phyloP scores from a whole-genome alignment of 2,797 vertebrate species.

The Lepilemur ruficaudatus region DNA sequence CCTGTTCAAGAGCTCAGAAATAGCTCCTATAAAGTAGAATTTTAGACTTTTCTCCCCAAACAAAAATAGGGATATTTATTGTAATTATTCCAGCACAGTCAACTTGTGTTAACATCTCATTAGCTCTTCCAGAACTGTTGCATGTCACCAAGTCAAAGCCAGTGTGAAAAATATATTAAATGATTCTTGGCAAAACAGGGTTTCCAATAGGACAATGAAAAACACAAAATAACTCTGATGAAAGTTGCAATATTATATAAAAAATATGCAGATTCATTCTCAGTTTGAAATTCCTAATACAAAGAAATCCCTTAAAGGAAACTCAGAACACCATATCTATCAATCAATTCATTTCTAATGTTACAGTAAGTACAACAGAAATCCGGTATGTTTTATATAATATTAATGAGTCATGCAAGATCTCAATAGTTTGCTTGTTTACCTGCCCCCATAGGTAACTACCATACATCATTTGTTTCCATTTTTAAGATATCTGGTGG shows the following conservation, averaged over 20 bases:
- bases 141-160: neutral
- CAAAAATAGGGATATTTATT: constrained; percentile 8
- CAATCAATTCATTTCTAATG: neutral
- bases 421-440: constrained; percentile 9
- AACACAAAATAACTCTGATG: neutral
- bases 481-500: constrained; percentile 39
- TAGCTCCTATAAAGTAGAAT: neutral
- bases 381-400: neutral
- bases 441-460: neutral
- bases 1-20: constrained; percentile 22
- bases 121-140: constrained; percentile 6
- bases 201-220: neutral
- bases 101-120: neutral
- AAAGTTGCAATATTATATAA: constrained; percentile 17
- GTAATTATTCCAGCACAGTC: neutral
- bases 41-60: neutral
- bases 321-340: neutral
- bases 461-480: neutral
- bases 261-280: neutral
- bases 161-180: neutral
- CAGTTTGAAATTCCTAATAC: constrained; percentile 8
- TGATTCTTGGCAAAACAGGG: neutral
- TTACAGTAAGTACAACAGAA: neutral
- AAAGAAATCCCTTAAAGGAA: constrained; percentile 4
- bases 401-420: constrained; percentile 2